Evolutionary conservation across 2,888 invertebrate genomes (phyloP).

Genomic region (Aradus depressus): DNA sequence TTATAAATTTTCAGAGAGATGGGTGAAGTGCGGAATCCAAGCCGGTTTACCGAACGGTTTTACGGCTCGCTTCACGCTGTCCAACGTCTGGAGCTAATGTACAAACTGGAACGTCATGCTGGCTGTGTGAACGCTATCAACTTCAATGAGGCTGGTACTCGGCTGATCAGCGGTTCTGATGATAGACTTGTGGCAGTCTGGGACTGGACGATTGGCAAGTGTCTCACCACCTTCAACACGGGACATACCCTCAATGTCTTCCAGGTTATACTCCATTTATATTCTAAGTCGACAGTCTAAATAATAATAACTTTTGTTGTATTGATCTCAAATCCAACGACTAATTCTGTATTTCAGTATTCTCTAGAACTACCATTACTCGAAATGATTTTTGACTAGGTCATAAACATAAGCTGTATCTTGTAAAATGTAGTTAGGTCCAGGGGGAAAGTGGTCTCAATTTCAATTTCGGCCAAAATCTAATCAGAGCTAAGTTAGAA

Average conservation of each 20-base stretch:
- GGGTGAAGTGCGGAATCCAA: constrained; percentile 15
- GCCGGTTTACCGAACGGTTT: constrained; percentile 54
- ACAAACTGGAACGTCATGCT: constrained; percentile 62
- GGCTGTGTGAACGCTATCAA: constrained; percentile 89
- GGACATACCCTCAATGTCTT: constrained; percentile 84
- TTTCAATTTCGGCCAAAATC: no score
- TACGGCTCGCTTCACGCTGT: constrained; percentile 73
- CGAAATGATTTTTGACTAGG: no score
- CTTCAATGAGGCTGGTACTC: constrained; percentile 68
- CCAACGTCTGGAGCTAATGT: constrained; percentile 67
- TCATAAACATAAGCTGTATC: no score
- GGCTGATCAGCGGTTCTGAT: constrained; percentile 83
- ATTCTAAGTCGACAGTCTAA: no score
- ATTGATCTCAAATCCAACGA: no score
- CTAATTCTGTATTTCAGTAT: no score
- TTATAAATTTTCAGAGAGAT: constrained; percentile 16
- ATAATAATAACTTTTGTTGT: no score
- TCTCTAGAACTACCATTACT: no score
- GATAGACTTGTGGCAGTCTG: constrained; percentile 76
- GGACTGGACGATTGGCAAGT: constrained; percentile 73
- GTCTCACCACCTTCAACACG: constrained; percentile 56
- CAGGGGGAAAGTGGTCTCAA: no score
- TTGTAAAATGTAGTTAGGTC: no score
- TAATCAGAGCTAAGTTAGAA: no score
- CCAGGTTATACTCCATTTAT: no score